These are phyloP conservation scores for Nemoura dubitans DNA, from an alignment of 2,888 invertebrate genomes.

Conservation along the genomic window DNA sequence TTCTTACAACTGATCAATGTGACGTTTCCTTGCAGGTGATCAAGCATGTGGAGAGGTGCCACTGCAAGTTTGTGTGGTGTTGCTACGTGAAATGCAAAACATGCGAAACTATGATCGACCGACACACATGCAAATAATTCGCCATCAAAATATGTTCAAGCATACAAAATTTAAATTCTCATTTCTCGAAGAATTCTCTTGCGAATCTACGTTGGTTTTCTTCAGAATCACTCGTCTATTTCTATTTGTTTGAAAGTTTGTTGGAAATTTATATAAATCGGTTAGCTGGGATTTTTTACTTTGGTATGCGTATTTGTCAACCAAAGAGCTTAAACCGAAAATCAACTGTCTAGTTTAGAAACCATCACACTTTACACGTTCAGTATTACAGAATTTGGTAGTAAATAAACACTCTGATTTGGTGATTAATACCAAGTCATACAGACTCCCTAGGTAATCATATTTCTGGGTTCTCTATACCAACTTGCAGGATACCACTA, in stretches of 20 bases:
- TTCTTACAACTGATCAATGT: too few relatives aligned
- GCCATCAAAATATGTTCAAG: neutral
- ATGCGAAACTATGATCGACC: constrained; percentile 60
- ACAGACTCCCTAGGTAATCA: neutral
- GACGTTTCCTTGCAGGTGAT: constrained; percentile 56
- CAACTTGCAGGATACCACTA: neutral
- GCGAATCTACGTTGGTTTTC: too few relatives aligned
- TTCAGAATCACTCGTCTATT: too few relatives aligned
- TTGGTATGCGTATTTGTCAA: neutral
- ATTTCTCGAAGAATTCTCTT: too few relatives aligned
- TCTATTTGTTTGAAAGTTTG: too few relatives aligned
- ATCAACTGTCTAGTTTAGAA: neutral
- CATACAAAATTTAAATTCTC: too few relatives aligned
- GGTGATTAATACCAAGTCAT: neutral
- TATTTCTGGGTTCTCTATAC: neutral
- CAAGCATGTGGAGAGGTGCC: constrained; percentile 60
- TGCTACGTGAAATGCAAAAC: constrained; percentile 62
- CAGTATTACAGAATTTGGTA: neutral
- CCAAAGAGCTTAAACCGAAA: neutral
- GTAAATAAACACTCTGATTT: neutral
- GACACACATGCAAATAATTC: constrained; percentile 61
- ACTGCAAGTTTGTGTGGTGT: constrained; percentile 63
- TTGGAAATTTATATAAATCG: too few relatives aligned
- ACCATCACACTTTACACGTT: neutral
- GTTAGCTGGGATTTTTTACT: too few relatives aligned